These are phyloP conservation scores for Emmelina monodactyla DNA, from an alignment of 2,888 invertebrate genomes.

Conservation along the genomic window DNA sequence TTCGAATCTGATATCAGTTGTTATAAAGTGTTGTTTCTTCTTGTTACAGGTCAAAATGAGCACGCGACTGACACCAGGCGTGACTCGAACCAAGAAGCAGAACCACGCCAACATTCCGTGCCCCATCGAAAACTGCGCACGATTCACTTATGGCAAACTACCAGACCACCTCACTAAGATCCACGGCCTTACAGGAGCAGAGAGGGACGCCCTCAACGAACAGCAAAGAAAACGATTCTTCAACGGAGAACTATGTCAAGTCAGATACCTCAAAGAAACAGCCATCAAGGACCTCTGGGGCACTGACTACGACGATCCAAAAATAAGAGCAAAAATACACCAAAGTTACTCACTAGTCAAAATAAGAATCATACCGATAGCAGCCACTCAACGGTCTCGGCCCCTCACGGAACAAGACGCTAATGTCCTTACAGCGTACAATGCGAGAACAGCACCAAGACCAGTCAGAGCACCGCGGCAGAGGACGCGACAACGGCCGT, in stretches of 20 bases:
- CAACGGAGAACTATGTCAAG: slow-evolving; percentile 63
- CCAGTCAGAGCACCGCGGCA: slow-evolving; percentile 44
- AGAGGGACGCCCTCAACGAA: slow-evolving; percentile 56
- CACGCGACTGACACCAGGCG: slow-evolving; percentile 31
- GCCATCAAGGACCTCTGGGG: slow-evolving; percentile 63
- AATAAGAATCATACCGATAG: slow-evolving; percentile 56
- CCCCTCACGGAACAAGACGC: slow-evolving; percentile 61
- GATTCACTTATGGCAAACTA: slow-evolving; percentile 60
- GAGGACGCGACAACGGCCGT: slow-evolving; percentile 42
- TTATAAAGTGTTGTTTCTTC: background rate
- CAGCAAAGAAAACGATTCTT: slow-evolving; percentile 60
- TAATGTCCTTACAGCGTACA: slow-evolving; percentile 58
- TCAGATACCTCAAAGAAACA: slow-evolving; percentile 55
- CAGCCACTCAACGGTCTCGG: slow-evolving; percentile 50
- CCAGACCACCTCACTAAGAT: slow-evolving; percentile 61
- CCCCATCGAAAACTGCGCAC: slow-evolving; percentile 60
- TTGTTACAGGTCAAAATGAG: slow-evolving; percentile 31
- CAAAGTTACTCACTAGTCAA: slow-evolving; percentile 59
- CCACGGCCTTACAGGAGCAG: slow-evolving; percentile 55
- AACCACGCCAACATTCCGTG: slow-evolving; percentile 64
- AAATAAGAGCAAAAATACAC: slow-evolving; percentile 55
- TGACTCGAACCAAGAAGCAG: slow-evolving; percentile 54
- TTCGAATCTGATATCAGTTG: no score
- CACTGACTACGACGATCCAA: slow-evolving; percentile 53
- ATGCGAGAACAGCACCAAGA: slow-evolving; percentile 55